phyloP scores from a whole-genome alignment of 2,797 vertebrate genomes.

The Typhlichthys subterraneus region DNA sequence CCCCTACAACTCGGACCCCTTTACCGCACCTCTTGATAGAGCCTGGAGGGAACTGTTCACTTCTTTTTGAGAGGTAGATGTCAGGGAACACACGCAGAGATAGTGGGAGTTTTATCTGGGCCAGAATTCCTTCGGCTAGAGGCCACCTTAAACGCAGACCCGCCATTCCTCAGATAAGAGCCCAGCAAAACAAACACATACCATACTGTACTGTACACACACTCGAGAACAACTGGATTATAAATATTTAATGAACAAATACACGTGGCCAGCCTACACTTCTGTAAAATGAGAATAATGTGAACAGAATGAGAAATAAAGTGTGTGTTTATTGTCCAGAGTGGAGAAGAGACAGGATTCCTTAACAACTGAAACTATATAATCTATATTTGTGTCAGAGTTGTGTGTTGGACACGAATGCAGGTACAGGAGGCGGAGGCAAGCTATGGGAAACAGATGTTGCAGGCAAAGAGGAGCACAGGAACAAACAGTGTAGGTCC shows the following conservation, averaged over 20 bases:
- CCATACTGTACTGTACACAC: constrained; percentile 36
- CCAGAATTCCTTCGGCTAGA: constrained; percentile 59
- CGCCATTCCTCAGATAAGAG: constrained; percentile 52
- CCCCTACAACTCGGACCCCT: constrained; percentile 14
- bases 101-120: constrained; percentile 56
- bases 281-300: not conserved
- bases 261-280: not conserved
- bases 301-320: too few species aligned
- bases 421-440: too few species aligned
- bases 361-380: too few species aligned
- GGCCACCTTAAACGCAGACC: constrained; percentile 44
- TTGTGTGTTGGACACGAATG: too few species aligned
- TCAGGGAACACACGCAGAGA: constrained; percentile 6
- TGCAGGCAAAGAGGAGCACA: too few species aligned
- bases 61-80: constrained; percentile 10
- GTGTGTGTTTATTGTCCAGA: too few species aligned
- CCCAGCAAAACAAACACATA: constrained; percentile 35
- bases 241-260: not conserved
- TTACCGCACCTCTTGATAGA: constrained; percentile 8
- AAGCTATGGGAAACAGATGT: too few species aligned
- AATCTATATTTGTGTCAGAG: too few species aligned
- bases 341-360: too few species aligned
- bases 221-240: not conserved
- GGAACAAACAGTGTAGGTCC: too few species aligned
- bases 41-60: constrained; percentile 25